Conservation (phyloP, 1,140 invertebrate genomes). For the Cylas formicarius region DNA sequence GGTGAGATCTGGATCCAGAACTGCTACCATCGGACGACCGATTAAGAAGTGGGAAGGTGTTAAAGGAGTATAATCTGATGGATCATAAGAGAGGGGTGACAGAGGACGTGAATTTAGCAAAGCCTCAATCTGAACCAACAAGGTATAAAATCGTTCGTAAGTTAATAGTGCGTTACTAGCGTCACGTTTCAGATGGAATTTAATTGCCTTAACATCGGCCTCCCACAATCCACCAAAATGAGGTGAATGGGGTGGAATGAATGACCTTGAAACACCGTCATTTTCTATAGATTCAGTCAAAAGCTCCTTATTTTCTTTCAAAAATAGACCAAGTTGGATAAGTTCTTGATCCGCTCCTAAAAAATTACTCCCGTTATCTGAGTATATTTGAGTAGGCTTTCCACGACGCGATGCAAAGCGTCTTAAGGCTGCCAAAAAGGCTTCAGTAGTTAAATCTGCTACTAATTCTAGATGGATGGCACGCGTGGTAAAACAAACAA, state of each 20-base stretch:
- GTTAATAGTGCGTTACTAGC: slow-evolving; percentile 22
- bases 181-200: slow-evolving; percentile 20
- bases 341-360: slow-evolving; percentile 14
- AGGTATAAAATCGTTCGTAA: slow-evolving; percentile 28
- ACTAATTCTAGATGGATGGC: slow-evolving; percentile 43
- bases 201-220: slow-evolving; percentile 24
- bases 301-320: not conserved
- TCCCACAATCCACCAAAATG: slow-evolving; percentile 40
- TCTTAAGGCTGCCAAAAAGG: slow-evolving; percentile 30
- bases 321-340: not conserved
- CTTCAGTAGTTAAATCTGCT: slow-evolving; percentile 30
- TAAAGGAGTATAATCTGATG: slow-evolving; percentile 23
- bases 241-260: slow-evolving; percentile 33
- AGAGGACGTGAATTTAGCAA: slow-evolving; percentile 35
- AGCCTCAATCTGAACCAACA: slow-evolving; percentile 26
- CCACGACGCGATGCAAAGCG: slow-evolving; percentile 31
- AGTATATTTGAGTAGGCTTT: slow-evolving; percentile 13
- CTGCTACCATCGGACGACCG: slow-evolving; percentile 25
- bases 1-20: slow-evolving; percentile 18
- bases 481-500: slow-evolving; percentile 30
- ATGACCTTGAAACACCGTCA: slow-evolving; percentile 32
- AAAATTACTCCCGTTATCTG: slow-evolving; percentile 25
- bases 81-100: slow-evolving; percentile 23
- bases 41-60: slow-evolving; percentile 41
- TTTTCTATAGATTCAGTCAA: not conserved